These are phyloP conservation scores for Abrostola tripartita DNA, from an alignment of 2,888 invertebrate genomes.

Conservation along the genomic window DNA sequence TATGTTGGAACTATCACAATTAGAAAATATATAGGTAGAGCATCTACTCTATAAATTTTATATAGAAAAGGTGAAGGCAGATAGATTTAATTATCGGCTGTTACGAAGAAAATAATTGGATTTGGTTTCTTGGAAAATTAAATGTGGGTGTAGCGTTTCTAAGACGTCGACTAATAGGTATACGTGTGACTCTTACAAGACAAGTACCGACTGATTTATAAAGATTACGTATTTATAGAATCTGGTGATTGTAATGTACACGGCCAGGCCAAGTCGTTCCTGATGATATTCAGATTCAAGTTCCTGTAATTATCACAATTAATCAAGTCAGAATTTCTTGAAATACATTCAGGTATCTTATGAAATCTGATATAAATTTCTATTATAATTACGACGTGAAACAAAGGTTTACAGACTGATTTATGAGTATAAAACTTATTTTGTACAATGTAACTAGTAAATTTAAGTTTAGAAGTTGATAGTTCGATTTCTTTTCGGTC, in stretches of 20 bases:
- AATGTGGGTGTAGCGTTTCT: conserved; percentile 29
- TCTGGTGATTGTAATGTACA: conserved; percentile 3
- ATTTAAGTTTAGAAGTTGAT: too few species aligned
- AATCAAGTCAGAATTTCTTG: too few species aligned
- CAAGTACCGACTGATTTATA: conserved; percentile 7
- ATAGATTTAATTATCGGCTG: conserved; percentile 40
- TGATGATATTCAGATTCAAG: background rate
- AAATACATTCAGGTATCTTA: too few species aligned
- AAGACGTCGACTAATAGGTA: conserved; percentile 9
- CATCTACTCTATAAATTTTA: conserved; percentile 7
- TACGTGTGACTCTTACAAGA: conserved; percentile 14
- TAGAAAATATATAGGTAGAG: conserved; percentile 5
- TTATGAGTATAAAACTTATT: too few species aligned
- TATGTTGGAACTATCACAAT: conserved; percentile 27
- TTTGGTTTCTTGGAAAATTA: conserved; percentile 48
- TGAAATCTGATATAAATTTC: too few species aligned
- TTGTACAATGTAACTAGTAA: too few species aligned
- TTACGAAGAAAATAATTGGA: conserved; percentile 48
- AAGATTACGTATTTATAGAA: conserved; percentile 17
- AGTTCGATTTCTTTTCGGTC: too few species aligned
- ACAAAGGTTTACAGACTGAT: too few species aligned
- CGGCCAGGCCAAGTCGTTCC: background rate
- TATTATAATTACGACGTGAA: too few species aligned
- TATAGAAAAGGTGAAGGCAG: conserved; percentile 9
- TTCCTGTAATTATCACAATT: too few species aligned